Base-by-base conservation (phyloP, 2,888 invertebrate species). In the Dolomedes plantarius region DNA sequence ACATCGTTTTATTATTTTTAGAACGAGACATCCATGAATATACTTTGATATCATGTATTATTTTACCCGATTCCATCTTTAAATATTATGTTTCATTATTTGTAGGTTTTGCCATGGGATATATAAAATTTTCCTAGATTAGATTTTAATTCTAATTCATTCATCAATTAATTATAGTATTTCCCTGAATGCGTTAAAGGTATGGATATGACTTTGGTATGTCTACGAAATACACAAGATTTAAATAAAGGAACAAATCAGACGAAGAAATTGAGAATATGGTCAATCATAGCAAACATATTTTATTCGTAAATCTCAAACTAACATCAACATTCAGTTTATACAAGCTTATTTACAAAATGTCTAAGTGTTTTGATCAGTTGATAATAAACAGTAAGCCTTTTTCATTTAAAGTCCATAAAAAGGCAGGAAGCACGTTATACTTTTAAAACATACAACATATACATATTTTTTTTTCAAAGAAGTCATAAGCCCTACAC, bases 301-400 rank as follows among this genome's bases (percentile, higher is more conserved):
- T 72, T 83, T 83, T 81, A 83, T 83, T 83, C 64, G 83, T 76
- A 83, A 83, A 83, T 64, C 64, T 69, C 16, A 29, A 65, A 71
- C 82, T 83, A 83, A 76, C 76, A 83, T 72, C 32, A 83, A 83
- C 82, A 83, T 76, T 36, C 13, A 76, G 36, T 76, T 76, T 83
- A 50, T 83, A 83, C 82, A 75, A 69, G 74, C 74, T 62, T 75
- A 83, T 76, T 16, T 83, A 72, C 64, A 82, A 71, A 76, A 76
- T 32, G 6, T 75, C 71, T 46, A 81, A 41, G 28, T 56, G 56
- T 75, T 75, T 82, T 75, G 75, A 82, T 75, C 75, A 41, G 29
- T 75, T 74, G 29, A 39, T 71, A 69, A 64, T 32, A 75, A 75
- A 69, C 64, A 71, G 9, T 56, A 46, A 64, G 75, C 75, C 46